Base-by-base conservation (phyloP, 2,888 invertebrate species). In the Drosophila mayaguana region DNA sequence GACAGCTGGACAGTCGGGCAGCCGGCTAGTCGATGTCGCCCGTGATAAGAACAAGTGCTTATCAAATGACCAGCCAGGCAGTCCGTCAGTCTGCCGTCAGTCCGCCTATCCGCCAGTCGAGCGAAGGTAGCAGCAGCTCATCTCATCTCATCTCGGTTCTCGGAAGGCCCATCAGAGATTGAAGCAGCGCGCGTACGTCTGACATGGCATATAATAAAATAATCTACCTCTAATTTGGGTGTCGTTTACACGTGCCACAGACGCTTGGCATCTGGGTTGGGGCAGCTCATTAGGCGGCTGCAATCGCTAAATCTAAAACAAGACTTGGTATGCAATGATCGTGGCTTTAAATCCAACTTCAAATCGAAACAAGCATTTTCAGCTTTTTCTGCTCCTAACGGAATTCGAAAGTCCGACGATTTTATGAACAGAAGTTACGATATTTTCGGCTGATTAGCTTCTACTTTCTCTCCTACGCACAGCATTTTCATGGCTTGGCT, bases 161-260 rank as follows among this genome's bases (percentile, higher is more conserved):
- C 45, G 84, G 81, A 82, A 82, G 48, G 32, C 54, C 22, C 78
- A 83, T 82, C 75, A 65, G 75, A 56, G 72, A 63, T 79, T 67
- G 68, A 48, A 55, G 62, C 53, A 28, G 50, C n/a, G 63, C 51
- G 28, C 43, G 22, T 53, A 48, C 63, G 55, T 16, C 67, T 68
- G 74, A 72, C 74, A 67, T 66, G 67, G n/a, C 64, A 75, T 71
- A 56, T 83, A 90, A 91, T 91, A 86, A 91, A 91, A 91, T 91
- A 90, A 91, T 91, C 86, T 85, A 72, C 78, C 83, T 81, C 87
- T 91, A 91, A 91, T 91, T 90, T 90, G 91, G 89, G 89, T 88
- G 88, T 91, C 90, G 80, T 80, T 91, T 91, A 87, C 91, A 82
- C 85, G 80, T 80, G 88, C 86, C 88, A 79, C 51, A 55, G 72